Percentiles rank a stretch among this genome's conserved stretches.
Conservation (phyloP, 2,113 vertebrate genomes). For the Dipodomys ordii region DNA sequence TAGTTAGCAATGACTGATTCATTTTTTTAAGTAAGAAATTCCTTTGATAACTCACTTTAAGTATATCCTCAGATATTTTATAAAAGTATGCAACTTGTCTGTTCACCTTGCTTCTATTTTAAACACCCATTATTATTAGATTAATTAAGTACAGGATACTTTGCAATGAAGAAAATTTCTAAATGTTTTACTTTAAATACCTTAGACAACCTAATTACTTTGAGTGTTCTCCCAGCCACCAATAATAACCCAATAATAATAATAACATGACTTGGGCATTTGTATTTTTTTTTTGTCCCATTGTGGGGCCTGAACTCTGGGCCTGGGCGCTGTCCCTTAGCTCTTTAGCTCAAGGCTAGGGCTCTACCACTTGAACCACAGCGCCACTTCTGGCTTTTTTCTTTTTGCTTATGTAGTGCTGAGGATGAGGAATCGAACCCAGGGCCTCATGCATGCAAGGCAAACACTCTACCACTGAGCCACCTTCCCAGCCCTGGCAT, state of each 20-base stretch:
- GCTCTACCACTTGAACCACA: too few relatives aligned
- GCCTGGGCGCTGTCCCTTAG: too few relatives aligned
- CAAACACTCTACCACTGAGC: too few relatives aligned
- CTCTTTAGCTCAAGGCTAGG: too few relatives aligned
- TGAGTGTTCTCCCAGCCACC: neutral
- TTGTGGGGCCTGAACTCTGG: too few relatives aligned
- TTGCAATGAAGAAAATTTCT: constrained; percentile 1
- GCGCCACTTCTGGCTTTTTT: too few relatives aligned
- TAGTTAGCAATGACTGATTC: constrained; percentile 12
- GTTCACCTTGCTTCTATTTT: neutral
- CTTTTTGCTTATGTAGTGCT: too few relatives aligned
- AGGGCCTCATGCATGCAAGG: too few relatives aligned
- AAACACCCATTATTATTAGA: neutral
- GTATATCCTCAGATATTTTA: constrained; percentile 4
- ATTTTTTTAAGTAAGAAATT: constrained; percentile 37
- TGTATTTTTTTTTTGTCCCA: neutral
- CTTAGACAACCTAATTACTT: neutral
- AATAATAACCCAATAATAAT: neutral
- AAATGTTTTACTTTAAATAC: neutral
- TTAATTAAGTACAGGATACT: neutral
- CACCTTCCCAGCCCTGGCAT: neutral
- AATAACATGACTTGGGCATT: neutral
- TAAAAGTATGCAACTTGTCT: constrained; percentile 8
- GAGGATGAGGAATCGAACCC: too few relatives aligned
- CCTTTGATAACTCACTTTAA: constrained; percentile 25